phyloP scores from a whole-genome alignment of 2,888 invertebrate genomes.

The Erebia ligea region DNA sequence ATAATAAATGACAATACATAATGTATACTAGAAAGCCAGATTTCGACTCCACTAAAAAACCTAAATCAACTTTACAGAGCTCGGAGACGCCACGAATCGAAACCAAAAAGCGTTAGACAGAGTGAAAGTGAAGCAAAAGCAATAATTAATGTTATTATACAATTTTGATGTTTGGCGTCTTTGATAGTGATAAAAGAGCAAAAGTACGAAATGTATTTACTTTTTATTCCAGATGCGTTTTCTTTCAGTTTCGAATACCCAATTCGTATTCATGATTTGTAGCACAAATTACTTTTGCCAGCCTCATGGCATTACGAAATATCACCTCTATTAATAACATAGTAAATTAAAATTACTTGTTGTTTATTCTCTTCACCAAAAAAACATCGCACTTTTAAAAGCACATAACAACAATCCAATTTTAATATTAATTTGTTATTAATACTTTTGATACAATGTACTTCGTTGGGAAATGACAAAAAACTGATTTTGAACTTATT shows the following conservation, averaged over 20 bases:
- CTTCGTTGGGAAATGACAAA: not conserved
- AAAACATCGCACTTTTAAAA: not conserved
- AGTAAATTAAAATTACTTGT: conserved; percentile 33
- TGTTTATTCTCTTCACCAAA: not conserved
- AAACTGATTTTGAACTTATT: conserved; percentile 13
- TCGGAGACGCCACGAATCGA: conserved; percentile 64
- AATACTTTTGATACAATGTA: conserved; percentile 1
- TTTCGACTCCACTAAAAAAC: conserved; percentile 54
- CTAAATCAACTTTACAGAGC: conserved; percentile 58
- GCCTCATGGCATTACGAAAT: conserved; percentile 58
- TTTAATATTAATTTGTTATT: not conserved
- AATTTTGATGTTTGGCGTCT: conserved; percentile 49
- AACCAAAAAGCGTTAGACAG: conserved; percentile 63
- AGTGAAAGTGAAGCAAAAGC: conserved; percentile 74
- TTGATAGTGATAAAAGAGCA: conserved; percentile 35
- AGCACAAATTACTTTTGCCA: conserved; percentile 53
- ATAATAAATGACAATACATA: conserved; percentile 45
- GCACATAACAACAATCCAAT: not conserved
- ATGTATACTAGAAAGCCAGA: conserved; percentile 65
- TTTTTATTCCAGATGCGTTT: conserved; percentile 63
- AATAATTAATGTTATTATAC: conserved; percentile 64
- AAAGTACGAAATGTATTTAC: conserved; percentile 49
- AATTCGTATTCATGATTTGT: conserved; percentile 65
- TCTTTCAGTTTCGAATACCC: conserved; percentile 63
- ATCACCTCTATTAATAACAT: conserved; percentile 50